Base-by-base conservation (phyloP, 1,140 invertebrate species). In the Doryteuthis pealeii region DNA sequence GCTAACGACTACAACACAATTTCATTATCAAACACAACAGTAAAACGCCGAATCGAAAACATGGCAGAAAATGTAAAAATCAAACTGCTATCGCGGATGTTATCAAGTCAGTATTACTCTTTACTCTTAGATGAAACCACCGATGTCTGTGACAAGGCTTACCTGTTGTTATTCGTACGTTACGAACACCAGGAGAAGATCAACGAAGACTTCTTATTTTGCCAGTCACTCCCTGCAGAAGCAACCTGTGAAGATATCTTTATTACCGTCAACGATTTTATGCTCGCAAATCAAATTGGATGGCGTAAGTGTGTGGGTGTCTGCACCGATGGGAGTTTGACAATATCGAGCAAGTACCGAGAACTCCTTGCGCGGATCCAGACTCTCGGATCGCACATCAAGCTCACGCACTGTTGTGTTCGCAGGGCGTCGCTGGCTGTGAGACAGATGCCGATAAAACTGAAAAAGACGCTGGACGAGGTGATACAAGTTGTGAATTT, bases 161-260 rank as follows among this genome's bases (percentile, higher is more conserved):
- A 68, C 30, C 18, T 31, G 10, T 26, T 68, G 22, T 12, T 22
- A 28, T 68, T 68, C 22, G 30, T 68, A 32, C 28, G n/a, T 5
- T 68, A 68, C 22, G 66, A 68, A 68, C 1, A 22, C 22, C 22
- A 68, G 8, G 22, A 30, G 6, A 68, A 30, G 10, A 68, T 68
- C 10, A 68, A 68, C 30, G 31, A 68, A 68, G 66, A 68, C 31
- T 68, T 68, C 28, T 2, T 68, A 3, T 68, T 68, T 68, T 68
- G 66, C 28, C 28, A 68, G 5, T 68, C 66, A 31, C 30, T 68
- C 8, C n/a, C 28, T 31, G 30, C 66, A 32, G 22, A 68, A 8
- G 31, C 28, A 68, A 68, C 4, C 30, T 5, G 28, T 22, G 31
- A 68, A 5, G 18, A 22, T 33, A 68, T 68, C 30, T 68, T 68